Base-by-base conservation (phyloP, 2,797 vertebrate genomes). In the Mus caroli region DNA sequence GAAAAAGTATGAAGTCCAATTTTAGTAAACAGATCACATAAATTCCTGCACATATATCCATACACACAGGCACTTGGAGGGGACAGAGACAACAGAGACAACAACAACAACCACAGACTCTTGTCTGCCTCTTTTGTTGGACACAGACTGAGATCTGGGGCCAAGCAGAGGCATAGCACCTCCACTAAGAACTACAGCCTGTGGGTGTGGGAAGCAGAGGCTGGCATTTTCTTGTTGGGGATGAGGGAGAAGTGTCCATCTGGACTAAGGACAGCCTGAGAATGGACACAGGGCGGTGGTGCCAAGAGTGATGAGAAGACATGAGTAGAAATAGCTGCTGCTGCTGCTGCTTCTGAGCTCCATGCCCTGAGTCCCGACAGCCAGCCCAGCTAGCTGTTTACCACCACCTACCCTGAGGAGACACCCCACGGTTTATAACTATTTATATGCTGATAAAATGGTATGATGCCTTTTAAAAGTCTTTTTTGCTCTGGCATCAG, bases 401-500 rank as follows among this genome's bases (percentile, higher is more conserved):
- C 31, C 60, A 54, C 52, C 90, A 31, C 28, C 56, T 54, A 24
- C 71, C 60, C 43, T 82, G 43, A 92, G 50, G 67, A 88, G 73
- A 84, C 10, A 3, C 37, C 69, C 60, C 28, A n/a, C 2, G 37
- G 76, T 88, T 78, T 75, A 95, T 43, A 73, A 40, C 11, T 37
- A 83, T 86, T 78, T 69, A 95, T 43, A 73, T 60, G 50, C 88
- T 91, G 77, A 71, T 94, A 94, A 94, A 88, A 95, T 3, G 31
- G 75, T 75, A 97, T n/a, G 79, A 83, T 94, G 73, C 37, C 91
- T 95, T 97, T 75, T 3, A 6, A 71, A 97, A 77, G 89, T 82
- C 50, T 56, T 77, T 50, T 50, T 69, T 64, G 79, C 56, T 85
- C 26, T 91, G 83, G 86, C 67, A 91, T 84, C 46, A 76, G 91